Conservation (phyloP, 2,888 invertebrate genomes). For the Volucella inflata region DNA sequence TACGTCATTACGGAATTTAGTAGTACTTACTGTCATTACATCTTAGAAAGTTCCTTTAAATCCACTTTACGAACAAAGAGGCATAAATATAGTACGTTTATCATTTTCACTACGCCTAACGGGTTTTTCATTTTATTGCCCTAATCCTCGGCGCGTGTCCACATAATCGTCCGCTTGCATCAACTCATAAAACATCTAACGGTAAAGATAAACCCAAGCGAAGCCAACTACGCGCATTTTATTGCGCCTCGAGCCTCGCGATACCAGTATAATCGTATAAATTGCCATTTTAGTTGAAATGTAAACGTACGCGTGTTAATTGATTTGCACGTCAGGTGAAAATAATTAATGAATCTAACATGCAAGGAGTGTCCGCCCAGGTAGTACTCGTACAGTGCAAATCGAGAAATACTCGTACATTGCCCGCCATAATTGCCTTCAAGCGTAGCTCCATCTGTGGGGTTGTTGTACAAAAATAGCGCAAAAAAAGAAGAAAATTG, state of each 20-base stretch:
- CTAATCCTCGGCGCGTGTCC: neutral
- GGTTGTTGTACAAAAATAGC: too few species aligned
- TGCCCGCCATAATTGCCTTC: neutral
- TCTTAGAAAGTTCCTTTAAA: too few species aligned
- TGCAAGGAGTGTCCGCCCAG: conserved; percentile 14
- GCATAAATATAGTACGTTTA: conserved; percentile 7
- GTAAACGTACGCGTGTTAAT: conserved; percentile 47
- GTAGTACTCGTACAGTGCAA: neutral
- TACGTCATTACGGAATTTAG: too few species aligned
- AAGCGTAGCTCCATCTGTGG: neutral
- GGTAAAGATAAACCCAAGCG: neutral
- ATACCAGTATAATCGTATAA: neutral
- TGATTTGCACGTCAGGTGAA: conserved; percentile 53
- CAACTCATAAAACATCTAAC: neutral
- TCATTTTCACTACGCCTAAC: conserved; percentile 3
- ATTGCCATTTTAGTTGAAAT: conserved; percentile 22
- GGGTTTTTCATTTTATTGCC: neutral
- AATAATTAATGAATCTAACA: conserved; percentile 43
- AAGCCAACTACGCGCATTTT: conserved; percentile 6
- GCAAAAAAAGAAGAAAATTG: neutral
- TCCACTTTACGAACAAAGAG: neutral
- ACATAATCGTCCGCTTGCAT: neutral
- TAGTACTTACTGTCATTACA: too few species aligned
- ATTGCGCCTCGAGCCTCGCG: conserved; percentile 1
- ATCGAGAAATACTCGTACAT: neutral